Base-by-base conservation (phyloP, 35 echinoderm and acorn worm species). In the Ophioderma brevispina region DNA sequence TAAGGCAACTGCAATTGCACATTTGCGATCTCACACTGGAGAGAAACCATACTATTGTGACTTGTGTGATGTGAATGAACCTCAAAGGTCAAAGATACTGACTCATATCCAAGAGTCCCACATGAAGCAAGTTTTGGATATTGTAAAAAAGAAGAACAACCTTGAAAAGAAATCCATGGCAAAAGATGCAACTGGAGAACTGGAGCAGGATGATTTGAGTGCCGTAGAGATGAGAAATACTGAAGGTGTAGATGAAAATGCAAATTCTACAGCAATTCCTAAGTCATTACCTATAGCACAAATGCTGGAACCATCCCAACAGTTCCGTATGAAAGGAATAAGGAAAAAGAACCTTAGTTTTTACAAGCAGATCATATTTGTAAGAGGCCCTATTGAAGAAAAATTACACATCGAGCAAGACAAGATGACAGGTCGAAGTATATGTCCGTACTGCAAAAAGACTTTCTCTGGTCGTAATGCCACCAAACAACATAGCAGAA, bases 381-480 rank as follows among this genome's bases (percentile, higher is more conserved):
- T 70, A 15, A 6, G 59, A 70, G 59, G 59, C n/a, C 59, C 59
- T 25, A 70, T 15, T 15, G 59, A 70, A 70, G 59, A 70, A 6
- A 18, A 70, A 25, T 30, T 70, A 25, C 59, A 70, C 59, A 70
- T 70, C 2, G 59, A 70, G 28, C 59, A 70, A 25, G 59, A 70
- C 59, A 70, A 30, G 28, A 30, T 70, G 2, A 70, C 59, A 25
- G 59, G 59, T 13, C 59, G 59, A 15, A 15, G 15, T 70, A 18
- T 70, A 25, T 70, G 59, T 25, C 59, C 59, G 28, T 70, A 70
- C 23, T 70, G 59, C 28, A 70, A 70, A 30, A 70, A 70, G 28
- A 70, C 59, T 25, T 70, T 70, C 59, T 70, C 59, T 70, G 59
- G 59, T 70, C 59, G 59, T 2, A 70, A 70, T 70, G 59, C 59